Evolutionary conservation across 1,140 invertebrate genomes (phyloP).

Genomic region (Phenacoccus solenopsis): DNA sequence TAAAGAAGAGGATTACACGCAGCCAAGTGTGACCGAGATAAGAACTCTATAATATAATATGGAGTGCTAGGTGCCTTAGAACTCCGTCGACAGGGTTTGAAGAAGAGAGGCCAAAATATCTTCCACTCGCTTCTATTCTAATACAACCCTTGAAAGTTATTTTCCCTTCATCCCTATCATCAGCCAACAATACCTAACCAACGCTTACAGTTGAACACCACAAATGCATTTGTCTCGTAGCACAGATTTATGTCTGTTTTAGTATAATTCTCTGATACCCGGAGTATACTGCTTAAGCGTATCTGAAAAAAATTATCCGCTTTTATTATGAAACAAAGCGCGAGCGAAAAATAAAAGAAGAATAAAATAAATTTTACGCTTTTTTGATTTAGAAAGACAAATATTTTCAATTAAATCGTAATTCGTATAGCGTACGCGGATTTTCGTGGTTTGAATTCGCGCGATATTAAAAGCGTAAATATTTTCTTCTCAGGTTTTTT

Average conservation of each 20-base stretch:
- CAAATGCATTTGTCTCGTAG: slow-evolving; percentile 17
- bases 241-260: slow-evolving; percentile 14
- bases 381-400: not conserved
- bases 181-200: slow-evolving; percentile 11
- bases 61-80: not conserved
- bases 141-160: slow-evolving; percentile 12
- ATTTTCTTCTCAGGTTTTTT: too few relatives aligned
- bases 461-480: too few relatives aligned
- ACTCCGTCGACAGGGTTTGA: not conserved
- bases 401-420: not conserved
- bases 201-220: slow-evolving; percentile 13
- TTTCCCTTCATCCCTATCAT: slow-evolving; percentile 8
- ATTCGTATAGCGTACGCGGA: not conserved
- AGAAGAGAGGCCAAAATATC: slow-evolving; percentile 6
- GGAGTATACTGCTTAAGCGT: slow-evolving; percentile 10
- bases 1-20: slow-evolving; percentile 15
- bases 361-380: not conserved
- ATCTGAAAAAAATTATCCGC: slow-evolving; percentile 5
- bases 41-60: slow-evolving; percentile 15
- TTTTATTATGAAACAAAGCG: not conserved
- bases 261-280: slow-evolving; percentile 12
- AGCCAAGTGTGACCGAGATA: slow-evolving; percentile 17
- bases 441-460: not conserved
- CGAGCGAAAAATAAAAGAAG: not conserved
- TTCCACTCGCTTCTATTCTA: slow-evolving; percentile 13